phyloP scores from a whole-genome alignment of 2,113 vertebrate species.

The Cyprinodon tularosa region DNA sequence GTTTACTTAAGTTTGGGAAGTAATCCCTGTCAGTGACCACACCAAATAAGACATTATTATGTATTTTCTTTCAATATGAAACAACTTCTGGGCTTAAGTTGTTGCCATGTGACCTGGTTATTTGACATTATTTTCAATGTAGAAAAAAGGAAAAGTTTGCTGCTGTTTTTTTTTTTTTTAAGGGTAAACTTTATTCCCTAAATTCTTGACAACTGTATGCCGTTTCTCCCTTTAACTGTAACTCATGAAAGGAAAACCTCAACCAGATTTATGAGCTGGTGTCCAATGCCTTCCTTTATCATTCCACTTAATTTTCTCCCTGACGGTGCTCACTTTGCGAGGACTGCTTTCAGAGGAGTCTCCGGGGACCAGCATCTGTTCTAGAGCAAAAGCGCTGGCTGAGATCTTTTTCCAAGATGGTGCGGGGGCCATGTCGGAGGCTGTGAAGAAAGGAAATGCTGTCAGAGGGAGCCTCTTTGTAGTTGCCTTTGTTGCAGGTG shows the following conservation, averaged over 20 bases:
- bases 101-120: background rate
- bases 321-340: conserved; percentile 63
- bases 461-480: conserved; percentile 81
- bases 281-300: conserved; percentile 59
- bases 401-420: conserved; percentile 82
- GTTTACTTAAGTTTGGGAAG: no score
- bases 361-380: conserved; percentile 60
- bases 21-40: no score
- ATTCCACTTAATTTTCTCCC: conserved; percentile 60
- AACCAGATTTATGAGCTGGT: conserved; percentile 78
- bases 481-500: conserved; percentile 86
- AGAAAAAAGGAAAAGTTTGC: background rate
- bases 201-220: conserved; percentile 60
- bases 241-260: conserved; percentile 67
- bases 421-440: conserved; percentile 75
- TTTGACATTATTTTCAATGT: background rate
- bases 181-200: conserved; percentile 25
- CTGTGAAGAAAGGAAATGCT: conserved; percentile 77
- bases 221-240: conserved; percentile 63
- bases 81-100: background rate
- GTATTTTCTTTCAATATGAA: background rate
- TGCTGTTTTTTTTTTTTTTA: background rate
- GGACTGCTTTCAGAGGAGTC: conserved; percentile 64
- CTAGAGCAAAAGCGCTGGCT: conserved; percentile 57
- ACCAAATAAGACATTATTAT: background rate